phyloP scores from a whole-genome alignment of 1,140 invertebrate species.

The Cotesia glomerata region DNA sequence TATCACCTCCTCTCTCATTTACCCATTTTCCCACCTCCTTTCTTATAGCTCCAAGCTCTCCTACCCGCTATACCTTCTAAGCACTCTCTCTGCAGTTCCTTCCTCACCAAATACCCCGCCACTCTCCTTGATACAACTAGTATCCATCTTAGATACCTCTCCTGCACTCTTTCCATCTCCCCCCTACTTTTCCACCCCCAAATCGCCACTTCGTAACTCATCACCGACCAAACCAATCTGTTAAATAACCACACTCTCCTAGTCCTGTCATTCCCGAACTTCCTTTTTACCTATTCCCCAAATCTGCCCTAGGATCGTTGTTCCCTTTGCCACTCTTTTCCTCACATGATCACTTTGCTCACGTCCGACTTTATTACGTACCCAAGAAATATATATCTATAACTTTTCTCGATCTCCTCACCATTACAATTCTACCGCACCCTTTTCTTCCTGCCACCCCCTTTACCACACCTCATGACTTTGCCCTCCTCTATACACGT shows the following conservation, averaged over 20 bases:
- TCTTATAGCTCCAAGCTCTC: too few species aligned
- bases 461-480: too few species aligned
- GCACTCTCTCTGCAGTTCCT: slow-evolving; percentile 19
- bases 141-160: slow-evolving; percentile 14
- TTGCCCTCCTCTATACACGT: too few species aligned
- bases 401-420: slow-evolving; percentile 12
- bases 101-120: slow-evolving; percentile 23
- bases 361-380: slow-evolving; percentile 10
- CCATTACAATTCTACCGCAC: too few species aligned
- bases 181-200: slow-evolving; percentile 3
- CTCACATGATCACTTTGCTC: slow-evolving; percentile 1
- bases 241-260: slow-evolving; percentile 14
- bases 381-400: slow-evolving; percentile 11
- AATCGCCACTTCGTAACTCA: not conserved
- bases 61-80: too few species aligned
- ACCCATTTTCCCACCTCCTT: too few species aligned
- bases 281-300: slow-evolving; percentile 11
- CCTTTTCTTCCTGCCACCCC: too few species aligned
- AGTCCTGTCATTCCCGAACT: not conserved
- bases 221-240: not conserved
- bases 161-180: slow-evolving; percentile 7
- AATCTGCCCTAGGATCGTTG: not conserved
- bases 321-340: slow-evolving; percentile 15
- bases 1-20: too few species aligned
- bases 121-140: not conserved